Percentiles rank a stretch among this genome's conserved stretches.
These are phyloP conservation scores for Halcyon leucocephala DNA, from an alignment of 2,797 vertebrate species.

Conservation along the genomic window DNA sequence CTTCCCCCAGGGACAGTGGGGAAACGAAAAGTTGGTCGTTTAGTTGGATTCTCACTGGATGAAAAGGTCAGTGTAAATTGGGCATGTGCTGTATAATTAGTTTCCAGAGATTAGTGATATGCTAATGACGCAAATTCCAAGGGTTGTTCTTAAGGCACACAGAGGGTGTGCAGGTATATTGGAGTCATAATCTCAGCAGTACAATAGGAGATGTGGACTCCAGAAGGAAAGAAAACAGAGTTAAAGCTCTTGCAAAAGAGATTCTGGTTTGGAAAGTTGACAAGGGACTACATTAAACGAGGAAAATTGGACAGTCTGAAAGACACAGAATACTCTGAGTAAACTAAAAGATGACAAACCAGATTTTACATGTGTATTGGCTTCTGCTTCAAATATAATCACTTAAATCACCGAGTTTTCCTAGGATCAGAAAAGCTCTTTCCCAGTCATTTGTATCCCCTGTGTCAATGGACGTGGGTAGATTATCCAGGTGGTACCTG, in stretches of 20 bases:
- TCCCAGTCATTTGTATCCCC: neutral
- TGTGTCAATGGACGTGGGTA: neutral
- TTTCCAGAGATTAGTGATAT: neutral
- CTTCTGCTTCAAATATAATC: neutral
- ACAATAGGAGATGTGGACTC: neutral
- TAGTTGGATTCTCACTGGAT: neutral
- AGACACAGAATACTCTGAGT: neutral
- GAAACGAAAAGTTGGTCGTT: neutral
- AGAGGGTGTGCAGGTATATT: neutral
- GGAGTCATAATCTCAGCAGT: neutral
- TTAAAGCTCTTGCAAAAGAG: neutral
- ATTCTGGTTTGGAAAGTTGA: neutral
- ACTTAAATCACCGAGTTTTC: neutral
- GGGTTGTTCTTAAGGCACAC: neutral
- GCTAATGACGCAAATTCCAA: neutral
- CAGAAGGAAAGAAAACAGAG: neutral
- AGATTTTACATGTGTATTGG: neutral
- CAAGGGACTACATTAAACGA: neutral
- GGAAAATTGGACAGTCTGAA: neutral
- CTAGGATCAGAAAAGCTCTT: neutral
- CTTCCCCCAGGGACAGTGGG: neutral
- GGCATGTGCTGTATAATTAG: neutral
- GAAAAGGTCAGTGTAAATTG: neutral
- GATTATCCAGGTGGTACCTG: neutral
- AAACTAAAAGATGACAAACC: neutral